Conservation (phyloP, 23 tunicate genomes). For the Ascidia mentula region DNA sequence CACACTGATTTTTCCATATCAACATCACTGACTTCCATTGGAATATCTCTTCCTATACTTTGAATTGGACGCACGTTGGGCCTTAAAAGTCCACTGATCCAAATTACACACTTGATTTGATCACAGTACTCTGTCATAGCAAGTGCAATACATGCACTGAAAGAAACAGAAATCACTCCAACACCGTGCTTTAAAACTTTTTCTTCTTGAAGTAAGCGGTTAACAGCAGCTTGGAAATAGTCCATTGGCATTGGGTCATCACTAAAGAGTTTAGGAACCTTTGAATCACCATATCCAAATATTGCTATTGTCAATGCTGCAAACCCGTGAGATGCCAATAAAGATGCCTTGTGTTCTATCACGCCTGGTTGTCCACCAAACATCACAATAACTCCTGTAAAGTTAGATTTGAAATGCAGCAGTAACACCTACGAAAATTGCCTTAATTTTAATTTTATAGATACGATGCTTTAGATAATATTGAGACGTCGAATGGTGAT, state of each 20-base stretch:
- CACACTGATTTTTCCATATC: not conserved
- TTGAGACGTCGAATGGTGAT: too few species aligned
- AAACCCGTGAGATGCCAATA: constrained; percentile 64
- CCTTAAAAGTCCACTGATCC: constrained; percentile 13
- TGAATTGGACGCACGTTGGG: not conserved
- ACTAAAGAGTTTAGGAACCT: not conserved
- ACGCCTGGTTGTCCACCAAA: constrained; percentile 56
- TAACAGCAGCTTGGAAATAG: constrained; percentile 46
- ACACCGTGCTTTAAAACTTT: not conserved
- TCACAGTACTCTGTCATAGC: constrained; percentile 15
- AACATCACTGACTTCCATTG: not conserved
- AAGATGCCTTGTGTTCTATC: constrained; percentile 46
- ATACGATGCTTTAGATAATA: too few species aligned
- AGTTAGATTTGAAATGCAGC: too few species aligned
- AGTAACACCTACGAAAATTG: too few species aligned
- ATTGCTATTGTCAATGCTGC: constrained; percentile 48
- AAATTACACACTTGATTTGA: not conserved
- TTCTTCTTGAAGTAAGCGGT: not conserved
- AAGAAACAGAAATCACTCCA: constrained; percentile 37
- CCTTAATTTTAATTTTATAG: too few species aligned
- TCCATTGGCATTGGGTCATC: constrained; percentile 11
- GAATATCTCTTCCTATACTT: too few species aligned
- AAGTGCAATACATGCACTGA: constrained; percentile 13
- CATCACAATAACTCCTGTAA: constrained; percentile 42
- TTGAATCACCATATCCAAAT: constrained; percentile 11